Base-by-base conservation (phyloP, 2,888 invertebrate genomes). In the Drosophila recens region DNA sequence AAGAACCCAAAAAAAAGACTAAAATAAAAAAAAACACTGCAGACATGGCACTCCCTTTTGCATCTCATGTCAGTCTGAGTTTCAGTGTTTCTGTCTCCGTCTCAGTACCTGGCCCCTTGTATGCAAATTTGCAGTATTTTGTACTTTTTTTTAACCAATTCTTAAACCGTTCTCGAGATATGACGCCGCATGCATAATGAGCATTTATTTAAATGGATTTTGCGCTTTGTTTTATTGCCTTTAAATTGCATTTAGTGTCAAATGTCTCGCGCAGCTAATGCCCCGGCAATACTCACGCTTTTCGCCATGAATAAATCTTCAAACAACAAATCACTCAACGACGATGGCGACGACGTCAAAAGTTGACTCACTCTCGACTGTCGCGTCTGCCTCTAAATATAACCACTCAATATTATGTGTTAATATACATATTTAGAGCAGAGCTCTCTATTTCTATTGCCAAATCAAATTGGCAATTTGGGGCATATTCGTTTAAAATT, bases 231-330 rank as follows among this genome's bases (percentile, higher is more conserved):
- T 87, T 84, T 84, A 84, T 84, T 84, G 89, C 79, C 73, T 84
- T 89, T 76, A 87, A 89, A 84, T 84, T 84, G 89, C 84, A 84
- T 80, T 84, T 89, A 84, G 84, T 89, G 84, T 89, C 84, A 84
- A 89, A 84, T 79, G 87, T 83, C 76, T 72, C 75, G 73, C 86
- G 53, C 79, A 57, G 72, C 77, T 85, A 87, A 80, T 67, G 64
- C 72, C 40, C 8, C 53, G 67, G 56, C 65, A 57, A 58, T 54
- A 75, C 49, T 62, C 51, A 57, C 13, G 51, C 56, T 61, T 61
- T 59, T 64, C 54, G 75, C 67, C 59, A 75, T 67, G 69, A 75
- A 83, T 82, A 88, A 80, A 88, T 73, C 72, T 70, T 73, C 79
- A 75, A 72, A 72, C 81, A 69, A 68, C 66, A 83, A 89, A 89